Base-by-base conservation (phyloP, 2,113 vertebrate genomes). In the Anarrhichthys ocellatus region DNA sequence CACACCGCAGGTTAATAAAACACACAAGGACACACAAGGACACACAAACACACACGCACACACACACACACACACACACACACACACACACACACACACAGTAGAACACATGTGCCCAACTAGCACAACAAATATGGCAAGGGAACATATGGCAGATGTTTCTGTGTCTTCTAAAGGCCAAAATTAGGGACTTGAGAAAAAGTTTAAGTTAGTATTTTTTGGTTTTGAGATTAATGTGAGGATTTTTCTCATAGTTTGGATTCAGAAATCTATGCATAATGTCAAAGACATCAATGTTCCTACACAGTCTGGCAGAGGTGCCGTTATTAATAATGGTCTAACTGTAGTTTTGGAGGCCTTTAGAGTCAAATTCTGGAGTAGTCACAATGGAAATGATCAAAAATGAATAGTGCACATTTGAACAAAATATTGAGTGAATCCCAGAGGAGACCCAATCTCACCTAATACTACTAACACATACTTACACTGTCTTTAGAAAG, bases 1-100 rank as follows among this genome's bases (percentile, higher is more conserved):
- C 98, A 20, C 98, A 99, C 92, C 96, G 98, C 91, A 99, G 98
- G 98, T 99, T 74, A 78, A 80, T 78, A 18, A 65, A 61, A 17
- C 42, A 50, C 59, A 18, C 24, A 48, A 18, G 13, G 2, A 24
- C 46, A 66, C 46, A 15, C 78, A 63, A 18, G n/a, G n/a, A n/a
- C n/a, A n/a, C n/a, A n/a, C n/a, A n/a, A n/a, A 75, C 54, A 71
- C 61, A 73, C 1, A n/a, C 5, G 38, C 52, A 61, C 32, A 66
- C 27, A 38, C 68, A 99, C 95, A 99, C 98, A 17, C 98, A 99
- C 91, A 20, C 17, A 44, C 54, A 8, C 22, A 42, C 5, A 6
- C 1, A 18, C 98, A 99, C 91, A n/a, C 24, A 32, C 54, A 14
- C 22, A 34, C 7, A 3, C 0, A 68, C 46, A 50, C 66, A 48